A percentile compares a stretch with the other conserved stretches of the same genome.
phyloP scores from a whole-genome alignment of 2,888 invertebrate species.

The Platycheirus albimanus region DNA sequence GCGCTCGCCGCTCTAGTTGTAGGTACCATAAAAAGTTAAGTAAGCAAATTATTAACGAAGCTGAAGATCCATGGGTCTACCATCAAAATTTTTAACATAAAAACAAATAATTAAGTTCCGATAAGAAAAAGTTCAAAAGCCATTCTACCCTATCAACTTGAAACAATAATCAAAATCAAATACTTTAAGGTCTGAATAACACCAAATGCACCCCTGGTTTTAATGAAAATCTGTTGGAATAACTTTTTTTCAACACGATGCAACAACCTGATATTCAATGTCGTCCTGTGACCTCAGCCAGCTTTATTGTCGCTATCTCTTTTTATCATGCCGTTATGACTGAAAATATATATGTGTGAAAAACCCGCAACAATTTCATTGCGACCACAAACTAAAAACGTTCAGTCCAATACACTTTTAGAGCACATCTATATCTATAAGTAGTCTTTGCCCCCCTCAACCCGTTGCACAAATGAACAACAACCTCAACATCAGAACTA shows the following conservation, averaged over 20 bases:
- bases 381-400: slow-evolving; percentile 49
- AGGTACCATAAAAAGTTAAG: too few species aligned
- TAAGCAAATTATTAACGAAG: too few species aligned
- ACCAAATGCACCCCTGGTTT: neutral
- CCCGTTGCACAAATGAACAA: neutral
- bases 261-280: slow-evolving; percentile 60
- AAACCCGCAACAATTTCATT: slow-evolving; percentile 63
- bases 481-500: slow-evolving; percentile 7
- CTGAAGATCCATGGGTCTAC: too few species aligned
- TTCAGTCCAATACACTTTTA: slow-evolving; percentile 58
- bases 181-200: neutral
- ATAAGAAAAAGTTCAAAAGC: too few species aligned
- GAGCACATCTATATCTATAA: slow-evolving; percentile 31
- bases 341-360: neutral
- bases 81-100: too few species aligned
- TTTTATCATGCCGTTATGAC: neutral
- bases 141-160: too few species aligned
- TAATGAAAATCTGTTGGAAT: too few species aligned
- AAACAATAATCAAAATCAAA: too few species aligned
- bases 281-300: slow-evolving; percentile 21
- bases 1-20: too few species aligned
- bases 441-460: neutral
- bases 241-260: slow-evolving; percentile 29
- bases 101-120: too few species aligned
- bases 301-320: neutral